Percentiles rank a stretch among this genome's conserved stretches.
Conservation (phyloP, 2,888 invertebrate genomes). For the Standfussiana lucernea region DNA sequence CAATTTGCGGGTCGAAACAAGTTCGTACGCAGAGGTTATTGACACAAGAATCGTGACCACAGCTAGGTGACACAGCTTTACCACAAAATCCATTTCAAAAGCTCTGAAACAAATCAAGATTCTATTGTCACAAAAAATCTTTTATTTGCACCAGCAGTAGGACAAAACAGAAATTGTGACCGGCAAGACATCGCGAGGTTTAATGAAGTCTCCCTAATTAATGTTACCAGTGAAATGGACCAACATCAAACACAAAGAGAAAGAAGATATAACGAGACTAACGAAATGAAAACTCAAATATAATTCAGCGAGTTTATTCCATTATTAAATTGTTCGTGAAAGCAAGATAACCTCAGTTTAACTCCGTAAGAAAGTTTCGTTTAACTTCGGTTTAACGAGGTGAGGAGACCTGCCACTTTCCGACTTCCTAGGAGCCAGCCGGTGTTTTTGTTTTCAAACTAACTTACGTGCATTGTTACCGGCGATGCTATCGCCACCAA, state of each 20-base stretch:
- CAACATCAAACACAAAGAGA: slow-evolving; percentile 67
- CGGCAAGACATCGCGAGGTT: slow-evolving; percentile 63
- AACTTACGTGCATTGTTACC: slow-evolving; percentile 62
- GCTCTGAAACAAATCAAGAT: slow-evolving; percentile 54
- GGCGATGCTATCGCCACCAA: slow-evolving; percentile 30
- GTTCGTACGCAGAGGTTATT: slow-evolving; percentile 37
- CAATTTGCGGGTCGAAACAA: slow-evolving; percentile 41
- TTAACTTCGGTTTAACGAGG: slow-evolving; percentile 77
- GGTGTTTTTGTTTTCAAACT: slow-evolving; percentile 70
- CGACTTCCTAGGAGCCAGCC: slow-evolving; percentile 63
- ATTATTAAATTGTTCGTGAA: slow-evolving; percentile 89
- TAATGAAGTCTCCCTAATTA: slow-evolving; percentile 70
- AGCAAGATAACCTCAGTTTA: slow-evolving; percentile 83
- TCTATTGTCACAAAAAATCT: slow-evolving; percentile 50
- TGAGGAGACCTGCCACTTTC: slow-evolving; percentile 70
- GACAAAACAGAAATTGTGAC: slow-evolving; percentile 64
- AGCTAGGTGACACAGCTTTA: slow-evolving; percentile 36
- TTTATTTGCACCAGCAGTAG: slow-evolving; percentile 55
- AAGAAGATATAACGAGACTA: slow-evolving; percentile 69
- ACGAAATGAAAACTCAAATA: slow-evolving; percentile 81
- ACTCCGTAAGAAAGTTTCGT: slow-evolving; percentile 72
- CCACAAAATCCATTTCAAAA: slow-evolving; percentile 42
- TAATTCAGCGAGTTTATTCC: slow-evolving; percentile 84
- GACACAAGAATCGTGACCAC: slow-evolving; percentile 43
- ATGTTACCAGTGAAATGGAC: slow-evolving; percentile 66